Base-by-base conservation (phyloP, 2,797 vertebrate species). In the Brachymystax lenok region DNA sequence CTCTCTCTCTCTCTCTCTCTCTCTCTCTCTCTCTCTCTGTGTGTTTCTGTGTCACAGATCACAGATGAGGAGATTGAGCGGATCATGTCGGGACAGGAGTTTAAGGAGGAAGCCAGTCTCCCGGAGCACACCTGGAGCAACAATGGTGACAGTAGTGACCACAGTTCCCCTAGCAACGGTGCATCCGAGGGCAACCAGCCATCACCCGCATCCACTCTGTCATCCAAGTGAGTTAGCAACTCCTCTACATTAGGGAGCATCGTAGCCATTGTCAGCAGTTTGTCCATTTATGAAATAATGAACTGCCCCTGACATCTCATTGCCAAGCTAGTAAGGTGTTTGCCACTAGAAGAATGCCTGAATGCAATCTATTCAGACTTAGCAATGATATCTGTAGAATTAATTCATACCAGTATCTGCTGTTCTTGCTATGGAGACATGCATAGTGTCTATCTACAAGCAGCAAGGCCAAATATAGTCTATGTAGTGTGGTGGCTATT, bases 61-160 rank as follows among this genome's bases (percentile, higher is more conserved):
- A 98, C 98, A 0, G 98, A 98, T 84, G 98, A 99, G 85, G 98
- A 99, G 93, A 99, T 99, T 2, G 98, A 99, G 88, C 93, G 98
- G 80, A 99, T 99, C 89, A 99, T 99, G 98, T 97, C 98, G 28
- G 98, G 98, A 69, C 97, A 99, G 92, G 98, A 99, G 90, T 99
- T 99, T 93, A 97, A 99, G 91, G 98, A 99, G 91, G 98, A 99
- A 2, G 95, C 96, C 79, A 96, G 95, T 88, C 94, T 90, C 61
- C 94, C 94, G 0, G 94, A 95, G 80, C 94, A 97, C 88, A 95
- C 95, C 73, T 99, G 98, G 97, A 97, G 96, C 88, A 98, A 96
- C 95, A 98, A 98, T 0, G 97, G 97, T 5, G 97, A 99, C 94
- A 99, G 98, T 13, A 99, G 98, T 14, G 96, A 99, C 94, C 96